phyloP scores from a whole-genome alignment of 2,888 invertebrate genomes.

The Aphodius granarius region DNA sequence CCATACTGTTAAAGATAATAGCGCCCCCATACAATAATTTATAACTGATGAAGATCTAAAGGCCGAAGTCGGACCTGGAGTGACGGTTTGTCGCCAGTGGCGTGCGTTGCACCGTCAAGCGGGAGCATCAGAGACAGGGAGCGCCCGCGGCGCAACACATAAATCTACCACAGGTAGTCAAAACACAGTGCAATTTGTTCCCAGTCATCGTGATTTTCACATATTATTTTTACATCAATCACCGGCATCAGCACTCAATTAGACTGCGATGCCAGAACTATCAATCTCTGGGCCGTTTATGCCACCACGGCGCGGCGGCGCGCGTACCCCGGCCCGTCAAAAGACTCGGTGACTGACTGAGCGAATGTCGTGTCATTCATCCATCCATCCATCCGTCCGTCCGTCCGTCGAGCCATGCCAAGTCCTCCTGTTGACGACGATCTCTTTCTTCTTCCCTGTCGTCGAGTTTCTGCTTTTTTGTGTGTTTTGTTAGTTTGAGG shows the following conservation, averaged over 20 bases:
- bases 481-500: background rate
- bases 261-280: conserved; percentile 41
- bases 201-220: conserved; percentile 53
- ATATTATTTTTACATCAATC: conserved; percentile 54
- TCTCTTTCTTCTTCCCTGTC: background rate
- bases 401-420: background rate
- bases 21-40: background rate
- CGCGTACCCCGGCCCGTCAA: conserved; percentile 4
- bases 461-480: background rate
- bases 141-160: conserved; percentile 40
- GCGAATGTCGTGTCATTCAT: background rate
- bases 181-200: conserved; percentile 45
- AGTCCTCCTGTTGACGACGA: background rate
- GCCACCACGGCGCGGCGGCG: conserved; percentile 17
- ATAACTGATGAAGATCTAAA: background rate
- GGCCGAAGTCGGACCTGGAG: conserved; percentile 1
- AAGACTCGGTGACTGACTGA: background rate
- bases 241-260: conserved; percentile 52
- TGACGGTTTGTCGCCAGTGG: conserved; percentile 27
- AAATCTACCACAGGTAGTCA: conserved; percentile 49
- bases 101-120: conserved; percentile 7
- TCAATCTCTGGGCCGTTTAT: conserved; percentile 38
- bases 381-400: background rate
- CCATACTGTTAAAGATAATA: background rate
- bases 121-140: background rate